Base-by-base conservation (phyloP, 2,113 vertebrate genomes). In the Nansenia antarctica region DNA sequence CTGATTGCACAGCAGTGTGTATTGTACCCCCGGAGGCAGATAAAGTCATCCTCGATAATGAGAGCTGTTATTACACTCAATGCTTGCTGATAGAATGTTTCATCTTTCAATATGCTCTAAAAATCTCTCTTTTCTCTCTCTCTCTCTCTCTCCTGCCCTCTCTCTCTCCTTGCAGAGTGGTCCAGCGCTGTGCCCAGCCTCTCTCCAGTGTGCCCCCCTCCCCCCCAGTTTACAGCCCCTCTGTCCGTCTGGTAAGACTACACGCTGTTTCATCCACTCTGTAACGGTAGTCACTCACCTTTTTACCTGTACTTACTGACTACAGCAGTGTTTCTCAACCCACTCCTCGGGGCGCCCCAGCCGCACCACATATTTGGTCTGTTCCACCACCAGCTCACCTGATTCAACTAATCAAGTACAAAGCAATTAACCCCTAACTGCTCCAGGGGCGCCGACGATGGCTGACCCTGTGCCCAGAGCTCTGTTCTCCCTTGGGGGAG, bases 231-330 rank as follows among this genome's bases (percentile, higher is more conserved):
- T 70, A 71, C 71, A 39, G 70, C 70, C 64, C 58, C 69, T 78
- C 64, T 70, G 70, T 85, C 67, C 64, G 72, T 76, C 82, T 59
- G 85, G 89, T 89, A 81, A 89, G 87, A 29, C 12, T 12, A 57
- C 3, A 57, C 27, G n/a, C n/a, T n/a, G n/a, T n/a, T n/a, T n/a
- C n/a, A n/a, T n/a, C n/a, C n/a, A n/a, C n/a, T n/a, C n/a, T n/a
- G n/a, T n/a, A n/a, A n/a, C n/a, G n/a, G n/a, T n/a, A n/a, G n/a
- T n/a, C n/a, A n/a, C n/a, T n/a, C n/a, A n/a, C n/a, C n/a, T n/a
- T n/a, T n/a, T n/a, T n/a, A n/a, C n/a, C n/a, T n/a, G n/a, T n/a
- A n/a, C n/a, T n/a, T n/a, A n/a, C n/a, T n/a, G n/a, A n/a, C n/a
- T n/a, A n/a, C n/a, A n/a, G n/a, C n/a, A n/a, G n/a, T n/a, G n/a